Evolutionary conservation across 37 sponge, comb jelly and placozoan genomes (phyloP).

Genomic region (Bolinopsis microptera): DNA sequence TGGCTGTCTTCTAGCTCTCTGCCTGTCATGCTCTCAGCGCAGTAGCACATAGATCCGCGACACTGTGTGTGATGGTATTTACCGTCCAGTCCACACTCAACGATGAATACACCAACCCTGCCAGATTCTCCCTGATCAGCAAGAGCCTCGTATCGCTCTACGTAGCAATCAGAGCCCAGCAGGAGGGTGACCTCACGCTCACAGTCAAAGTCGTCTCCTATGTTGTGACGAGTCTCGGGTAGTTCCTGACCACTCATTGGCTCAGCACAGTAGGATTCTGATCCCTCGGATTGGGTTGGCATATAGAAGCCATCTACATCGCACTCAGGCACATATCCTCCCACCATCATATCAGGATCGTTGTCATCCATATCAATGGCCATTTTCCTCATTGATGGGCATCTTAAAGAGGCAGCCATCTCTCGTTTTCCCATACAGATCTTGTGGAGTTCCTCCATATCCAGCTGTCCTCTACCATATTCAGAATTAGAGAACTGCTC

Average conservation of each 20-base stretch:
- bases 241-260: not conserved
- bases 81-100: not conserved
- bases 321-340: not conserved
- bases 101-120: not conserved
- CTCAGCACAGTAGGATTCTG: not conserved
- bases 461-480: not conserved
- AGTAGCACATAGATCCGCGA: not conserved
- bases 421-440: not conserved
- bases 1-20: not conserved
- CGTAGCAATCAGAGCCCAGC: not conserved
- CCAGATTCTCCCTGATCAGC: not conserved
- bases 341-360: not conserved
- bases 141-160: not conserved
- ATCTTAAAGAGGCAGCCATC: not conserved
- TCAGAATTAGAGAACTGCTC: not conserved
- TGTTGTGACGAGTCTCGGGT: not conserved
- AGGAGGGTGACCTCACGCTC: not conserved
- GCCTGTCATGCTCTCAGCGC: not conserved
- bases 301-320: not conserved
- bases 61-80: not conserved
- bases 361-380: too few relatives aligned
- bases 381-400: not conserved
- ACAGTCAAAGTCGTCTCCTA: not conserved
- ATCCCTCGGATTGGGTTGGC: not conserved
- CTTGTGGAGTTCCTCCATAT: not conserved